A percentile compares a stretch with the other conserved stretches of the same genome.
Evolutionary conservation across 2,113 vertebrate genomes (phyloP).

Genomic region (Vimba vimba): DNA sequence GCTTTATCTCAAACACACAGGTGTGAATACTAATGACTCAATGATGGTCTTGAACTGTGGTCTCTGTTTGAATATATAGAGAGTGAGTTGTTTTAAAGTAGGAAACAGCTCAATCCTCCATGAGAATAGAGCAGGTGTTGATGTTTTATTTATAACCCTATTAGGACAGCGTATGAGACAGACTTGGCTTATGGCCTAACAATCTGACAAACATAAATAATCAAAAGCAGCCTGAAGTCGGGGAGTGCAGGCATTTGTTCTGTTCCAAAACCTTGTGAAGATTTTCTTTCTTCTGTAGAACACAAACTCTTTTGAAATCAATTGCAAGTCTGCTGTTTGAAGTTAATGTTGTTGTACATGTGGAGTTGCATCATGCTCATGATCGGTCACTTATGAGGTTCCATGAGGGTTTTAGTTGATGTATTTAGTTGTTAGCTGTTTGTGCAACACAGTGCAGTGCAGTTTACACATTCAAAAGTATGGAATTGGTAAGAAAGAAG

Average conservation of each 20-base stretch:
- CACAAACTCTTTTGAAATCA: not conserved
- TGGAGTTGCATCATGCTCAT: not conserved
- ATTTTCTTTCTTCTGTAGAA: not conserved
- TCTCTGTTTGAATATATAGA: not conserved
- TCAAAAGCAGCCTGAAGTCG: not conserved
- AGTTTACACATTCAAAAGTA: no score
- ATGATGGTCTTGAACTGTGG: not conserved
- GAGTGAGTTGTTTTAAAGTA: not conserved
- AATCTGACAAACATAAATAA: constrained; percentile 34
- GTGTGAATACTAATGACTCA: constrained; percentile 14
- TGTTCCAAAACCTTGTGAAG: not conserved
- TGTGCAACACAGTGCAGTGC: not conserved
- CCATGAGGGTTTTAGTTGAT: not conserved
- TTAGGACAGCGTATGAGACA: constrained; percentile 43
- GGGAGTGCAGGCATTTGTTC: not conserved
- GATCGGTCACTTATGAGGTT: not conserved
- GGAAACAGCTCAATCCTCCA: constrained; percentile 24
- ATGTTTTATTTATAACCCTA: constrained; percentile 59
- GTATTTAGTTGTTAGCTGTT: not conserved
- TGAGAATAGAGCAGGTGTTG: constrained; percentile 45
- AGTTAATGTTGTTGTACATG: not conserved
- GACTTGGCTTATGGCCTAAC: constrained; percentile 32
- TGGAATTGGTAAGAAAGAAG: no score
- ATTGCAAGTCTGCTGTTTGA: not conserved
- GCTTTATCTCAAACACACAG: not conserved